A percentile compares a stretch with the other conserved stretches of the same genome.
Evolutionary conservation across 2,888 invertebrate genomes (phyloP).

Genomic region (Heliconius erato): DNA sequence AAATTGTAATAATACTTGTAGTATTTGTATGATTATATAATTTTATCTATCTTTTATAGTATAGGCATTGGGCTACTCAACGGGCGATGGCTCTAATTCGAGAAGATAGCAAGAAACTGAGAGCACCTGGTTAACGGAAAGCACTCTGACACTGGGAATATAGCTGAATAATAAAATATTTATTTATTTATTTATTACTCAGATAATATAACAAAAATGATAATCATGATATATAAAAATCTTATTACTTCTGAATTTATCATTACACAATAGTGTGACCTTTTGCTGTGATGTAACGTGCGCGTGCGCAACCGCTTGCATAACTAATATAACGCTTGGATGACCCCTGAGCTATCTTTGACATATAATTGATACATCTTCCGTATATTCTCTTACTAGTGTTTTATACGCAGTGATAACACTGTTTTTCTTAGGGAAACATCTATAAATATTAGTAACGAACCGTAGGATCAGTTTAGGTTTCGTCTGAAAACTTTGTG

Average conservation of each 20-base stretch:
- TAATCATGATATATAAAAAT: constrained; percentile 10
- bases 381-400: neutral
- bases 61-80: neutral
- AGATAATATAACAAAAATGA: neutral
- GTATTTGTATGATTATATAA: neutral
- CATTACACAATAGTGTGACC: constrained; percentile 37
- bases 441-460: no score
- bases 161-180: neutral
- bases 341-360: constrained; percentile 21
- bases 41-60: neutral
- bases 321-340: constrained; percentile 27
- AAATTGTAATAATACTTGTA: neutral
- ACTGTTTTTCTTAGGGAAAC: neutral
- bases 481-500: no score
- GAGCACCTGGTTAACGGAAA: no score
- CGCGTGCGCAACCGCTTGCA: constrained; percentile 40
- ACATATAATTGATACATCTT: constrained; percentile 21
- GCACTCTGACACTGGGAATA: neutral
- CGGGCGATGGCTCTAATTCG: no score
- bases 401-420: neutral
- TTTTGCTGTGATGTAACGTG: constrained; percentile 42
- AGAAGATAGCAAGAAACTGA: no score
- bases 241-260: constrained; percentile 16
- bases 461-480: no score
- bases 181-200: neutral